Evolutionary conservation across 2,797 vertebrate genomes (phyloP).

Genomic region (Thamnophis elegans): DNA sequence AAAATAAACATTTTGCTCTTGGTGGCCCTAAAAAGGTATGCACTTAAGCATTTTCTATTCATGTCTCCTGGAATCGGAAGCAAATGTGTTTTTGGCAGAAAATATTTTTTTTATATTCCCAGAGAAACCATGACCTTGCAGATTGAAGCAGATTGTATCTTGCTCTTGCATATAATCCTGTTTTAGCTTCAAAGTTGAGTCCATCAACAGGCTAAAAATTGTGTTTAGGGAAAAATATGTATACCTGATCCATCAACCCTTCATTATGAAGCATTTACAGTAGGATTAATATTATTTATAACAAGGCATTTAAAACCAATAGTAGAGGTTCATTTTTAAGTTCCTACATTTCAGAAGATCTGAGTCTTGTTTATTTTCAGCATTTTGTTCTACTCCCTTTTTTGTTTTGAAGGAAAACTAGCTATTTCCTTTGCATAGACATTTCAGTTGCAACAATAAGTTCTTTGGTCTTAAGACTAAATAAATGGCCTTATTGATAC

Average conservation of each 20-base stretch:
- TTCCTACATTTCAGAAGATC: not conserved
- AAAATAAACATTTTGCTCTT: not conserved
- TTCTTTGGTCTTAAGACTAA: not conserved
- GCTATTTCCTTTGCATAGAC: not conserved
- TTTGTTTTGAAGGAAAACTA: not conserved
- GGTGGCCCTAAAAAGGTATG: not conserved
- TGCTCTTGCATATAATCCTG: not conserved
- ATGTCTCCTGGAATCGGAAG: not conserved
- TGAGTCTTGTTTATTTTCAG: not conserved
- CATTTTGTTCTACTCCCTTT: not conserved
- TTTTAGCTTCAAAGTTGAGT: not conserved
- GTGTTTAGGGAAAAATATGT: not conserved
- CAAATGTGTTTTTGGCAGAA: not conserved
- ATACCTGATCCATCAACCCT: not conserved
- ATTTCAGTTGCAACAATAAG: not conserved
- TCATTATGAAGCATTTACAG: not conserved
- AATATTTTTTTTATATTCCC: not conserved
- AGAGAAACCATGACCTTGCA: not conserved
- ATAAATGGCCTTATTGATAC: not conserved
- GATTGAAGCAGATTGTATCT: not conserved
- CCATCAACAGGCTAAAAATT: not conserved
- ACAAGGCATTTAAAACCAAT: not conserved
- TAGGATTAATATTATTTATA: not conserved
- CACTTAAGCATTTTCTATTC: not conserved
- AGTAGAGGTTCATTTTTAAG: not conserved